Percentiles rank a stretch among this genome's conserved stretches.
Evolutionary conservation across 2,113 vertebrate species (phyloP).

Genomic region (Condylura cristata): DNA sequence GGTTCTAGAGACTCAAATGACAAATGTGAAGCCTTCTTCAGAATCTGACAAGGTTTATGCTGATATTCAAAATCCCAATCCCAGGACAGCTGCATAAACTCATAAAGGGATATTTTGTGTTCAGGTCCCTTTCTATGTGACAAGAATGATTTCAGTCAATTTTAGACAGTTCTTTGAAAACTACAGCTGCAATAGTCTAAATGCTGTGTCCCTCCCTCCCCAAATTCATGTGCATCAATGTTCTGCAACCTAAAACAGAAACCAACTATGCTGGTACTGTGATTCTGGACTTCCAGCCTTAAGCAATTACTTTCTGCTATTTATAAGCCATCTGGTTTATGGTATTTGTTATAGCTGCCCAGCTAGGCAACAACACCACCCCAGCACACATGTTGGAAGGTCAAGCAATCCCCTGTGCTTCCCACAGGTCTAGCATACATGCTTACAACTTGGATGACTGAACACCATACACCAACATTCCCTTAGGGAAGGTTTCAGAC

Average conservation of each 20-base stretch:
- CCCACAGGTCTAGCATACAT: background rate
- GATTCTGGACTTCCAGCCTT: background rate
- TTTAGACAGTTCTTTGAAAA: slow-evolving; percentile 27
- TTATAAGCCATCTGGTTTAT: background rate
- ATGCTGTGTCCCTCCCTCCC: background rate
- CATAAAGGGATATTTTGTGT: background rate
- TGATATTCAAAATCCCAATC: background rate
- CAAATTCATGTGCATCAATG: background rate
- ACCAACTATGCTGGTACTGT: background rate
- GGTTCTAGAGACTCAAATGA: background rate
- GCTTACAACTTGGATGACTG: background rate
- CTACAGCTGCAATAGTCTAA: background rate
- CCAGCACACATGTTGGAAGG: background rate
- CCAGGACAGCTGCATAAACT: background rate
- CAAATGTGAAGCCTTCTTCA: background rate
- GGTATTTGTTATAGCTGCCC: background rate
- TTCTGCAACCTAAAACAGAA: background rate
- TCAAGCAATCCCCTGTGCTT: background rate
- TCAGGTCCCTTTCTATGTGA: background rate
- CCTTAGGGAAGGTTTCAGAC: background rate
- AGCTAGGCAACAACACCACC: background rate
- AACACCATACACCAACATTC: background rate
- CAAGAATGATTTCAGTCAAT: background rate
- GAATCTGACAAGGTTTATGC: background rate
- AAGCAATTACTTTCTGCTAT: background rate